Percentiles rank a stretch among this genome's conserved stretches.
phyloP scores from a whole-genome alignment of 2,797 vertebrate genomes.

The Knipowitschia caucasica region DNA sequence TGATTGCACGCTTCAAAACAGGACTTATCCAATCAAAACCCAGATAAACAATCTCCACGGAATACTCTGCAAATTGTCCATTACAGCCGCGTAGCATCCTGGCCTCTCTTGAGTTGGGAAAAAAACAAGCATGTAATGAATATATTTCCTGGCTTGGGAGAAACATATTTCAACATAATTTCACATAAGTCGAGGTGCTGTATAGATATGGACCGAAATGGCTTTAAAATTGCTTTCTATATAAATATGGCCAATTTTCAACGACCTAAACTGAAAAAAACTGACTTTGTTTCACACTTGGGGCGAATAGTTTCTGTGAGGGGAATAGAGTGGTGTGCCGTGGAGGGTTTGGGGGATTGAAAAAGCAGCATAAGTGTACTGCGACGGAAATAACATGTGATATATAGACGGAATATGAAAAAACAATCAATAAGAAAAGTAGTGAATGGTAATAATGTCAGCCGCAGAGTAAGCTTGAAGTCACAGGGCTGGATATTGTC shows the following conservation, averaged over 20 bases:
- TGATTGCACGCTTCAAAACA: conserved; percentile 30
- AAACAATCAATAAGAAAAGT: background rate
- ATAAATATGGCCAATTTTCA: conserved; percentile 31
- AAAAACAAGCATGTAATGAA: conserved; percentile 48
- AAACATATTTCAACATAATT: conserved; percentile 53
- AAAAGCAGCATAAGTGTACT: background rate
- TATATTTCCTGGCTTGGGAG: conserved; percentile 46
- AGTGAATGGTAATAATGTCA: background rate
- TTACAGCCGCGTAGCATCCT: conserved; percentile 26
- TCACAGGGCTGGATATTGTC: too few relatives aligned
- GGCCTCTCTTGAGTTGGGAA: conserved; percentile 11
- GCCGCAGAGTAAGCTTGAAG: too few relatives aligned
- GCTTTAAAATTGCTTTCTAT: conserved; percentile 32
- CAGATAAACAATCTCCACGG: conserved; percentile 32
- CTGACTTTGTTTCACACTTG: conserved; percentile 4
- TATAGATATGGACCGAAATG: conserved; percentile 34
- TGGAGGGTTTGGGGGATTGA: background rate
- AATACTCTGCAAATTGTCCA: conserved; percentile 37
- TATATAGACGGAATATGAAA: background rate
- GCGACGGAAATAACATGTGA: background rate
- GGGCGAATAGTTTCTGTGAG: background rate
- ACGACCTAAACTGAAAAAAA: conserved; percentile 8
- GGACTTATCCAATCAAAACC: conserved; percentile 34
- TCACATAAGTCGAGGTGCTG: conserved; percentile 39
- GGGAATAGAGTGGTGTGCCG: background rate